Base-by-base conservation (phyloP, 2,113 vertebrate species). In the Cynocephalus volans region DNA sequence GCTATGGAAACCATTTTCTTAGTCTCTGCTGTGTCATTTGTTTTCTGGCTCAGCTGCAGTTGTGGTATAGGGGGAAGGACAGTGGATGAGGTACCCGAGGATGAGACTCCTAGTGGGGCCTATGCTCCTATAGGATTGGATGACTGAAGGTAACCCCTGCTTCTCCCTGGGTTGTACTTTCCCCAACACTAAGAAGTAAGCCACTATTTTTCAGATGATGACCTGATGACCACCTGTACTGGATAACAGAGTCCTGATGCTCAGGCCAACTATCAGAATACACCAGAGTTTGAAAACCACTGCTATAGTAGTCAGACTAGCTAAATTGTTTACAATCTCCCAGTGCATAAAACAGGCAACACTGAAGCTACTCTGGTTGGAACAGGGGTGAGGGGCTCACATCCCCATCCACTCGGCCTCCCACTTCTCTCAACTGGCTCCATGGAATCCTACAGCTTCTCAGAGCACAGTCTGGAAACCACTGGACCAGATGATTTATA, bases 1-100 rank as follows among this genome's bases (percentile, higher is more conserved):
- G 72, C 92, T 81, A 96, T 95, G 92, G 97, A 96, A 97, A 97
- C 96, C 5, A 1, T 36, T 90, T 73, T 95, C 95, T 82, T 96
- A 86, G 50, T 96, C 93, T 92, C 69, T 56, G 94, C 50, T 79
- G 85, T 86, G 92, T 86, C 92, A 72, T 87, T 67, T 90, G 92
- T 82, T 97, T 97, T 54, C 96, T 96, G 97, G 96, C 67, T 93
- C 41, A 33, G 89, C 54, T 70, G 77, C 70, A 79, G 67, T 54
- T 76, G 64, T 60, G n/a, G 79, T 65, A 21, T 2, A 17, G 64
- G 76, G 90, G 84, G 85, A 64, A 90, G 70, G 70, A 87, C 85
- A 50, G 80, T 8, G 14, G 72, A 85, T 11, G 45, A 80, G 33
- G 48, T 1, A 31, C 28, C 15, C 8, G 10, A 31, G 60, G 81